phyloP scores from a whole-genome alignment of 1,140 invertebrate genomes.

The Brachionus sp. region DNA sequence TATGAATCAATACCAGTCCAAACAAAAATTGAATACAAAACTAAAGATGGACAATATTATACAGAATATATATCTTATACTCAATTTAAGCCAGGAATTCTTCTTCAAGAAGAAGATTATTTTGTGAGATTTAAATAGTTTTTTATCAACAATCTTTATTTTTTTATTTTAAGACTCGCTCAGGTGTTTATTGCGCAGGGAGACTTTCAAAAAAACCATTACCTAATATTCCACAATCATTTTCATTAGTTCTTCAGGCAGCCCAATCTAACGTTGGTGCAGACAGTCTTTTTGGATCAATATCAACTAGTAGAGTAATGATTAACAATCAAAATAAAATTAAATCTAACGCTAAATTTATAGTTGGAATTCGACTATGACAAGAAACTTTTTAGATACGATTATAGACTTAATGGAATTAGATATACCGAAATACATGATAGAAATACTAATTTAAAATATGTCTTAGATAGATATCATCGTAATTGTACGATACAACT shows the following conservation, averaged over 20 bases:
- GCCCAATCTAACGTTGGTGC: neutral
- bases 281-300: neutral
- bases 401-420: neutral
- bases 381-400: slow-evolving; percentile 25
- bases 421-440: slow-evolving; percentile 31
- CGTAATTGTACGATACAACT: slow-evolving; percentile 12
- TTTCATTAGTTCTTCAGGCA: slow-evolving; percentile 14
- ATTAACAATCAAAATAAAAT: neutral
- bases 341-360: neutral
- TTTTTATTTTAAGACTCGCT: neutral
- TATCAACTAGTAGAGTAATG: neutral
- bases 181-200: neutral
- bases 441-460: slow-evolving; percentile 18
- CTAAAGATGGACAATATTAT: neutral
- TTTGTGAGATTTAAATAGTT: neutral
- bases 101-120: slow-evolving; percentile 34
- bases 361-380: slow-evolving; percentile 41
- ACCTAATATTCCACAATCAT: neutral
- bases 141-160: neutral
- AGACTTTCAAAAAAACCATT: slow-evolving; percentile 8
- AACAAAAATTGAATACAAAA: slow-evolving; percentile 15
- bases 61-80: neutral
- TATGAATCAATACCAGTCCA: slow-evolving; percentile 34
- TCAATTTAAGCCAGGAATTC: neutral
- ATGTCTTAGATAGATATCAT: slow-evolving; percentile 3